These are phyloP conservation scores for Glyphotaelius pellucidus DNA, from an alignment of 2,888 invertebrate genomes.

Conservation along the genomic window DNA sequence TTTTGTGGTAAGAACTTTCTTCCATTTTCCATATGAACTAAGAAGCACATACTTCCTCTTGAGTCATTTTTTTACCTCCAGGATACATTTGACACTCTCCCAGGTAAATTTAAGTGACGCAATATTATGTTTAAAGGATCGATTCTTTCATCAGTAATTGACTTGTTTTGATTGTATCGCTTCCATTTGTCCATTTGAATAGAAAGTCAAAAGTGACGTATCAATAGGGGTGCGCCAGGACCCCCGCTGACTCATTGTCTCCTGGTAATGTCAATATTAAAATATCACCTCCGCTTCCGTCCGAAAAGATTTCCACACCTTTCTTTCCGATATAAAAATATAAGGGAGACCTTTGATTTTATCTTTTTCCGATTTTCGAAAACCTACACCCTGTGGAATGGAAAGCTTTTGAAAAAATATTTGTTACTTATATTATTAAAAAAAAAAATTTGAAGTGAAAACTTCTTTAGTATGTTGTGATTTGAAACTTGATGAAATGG, in stretches of 20 bases:
- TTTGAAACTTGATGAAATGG: too few relatives aligned
- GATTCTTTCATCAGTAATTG: constrained; percentile 3
- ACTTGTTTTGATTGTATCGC: constrained; percentile 19
- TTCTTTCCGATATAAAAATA: constrained; percentile 34
- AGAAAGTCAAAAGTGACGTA: constrained; percentile 17
- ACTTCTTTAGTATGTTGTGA: too few relatives aligned
- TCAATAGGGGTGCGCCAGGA: constrained; percentile 47
- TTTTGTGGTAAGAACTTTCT: too few relatives aligned
- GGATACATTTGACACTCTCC: not conserved
- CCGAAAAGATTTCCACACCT: constrained; percentile 39
- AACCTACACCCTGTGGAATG: not conserved
- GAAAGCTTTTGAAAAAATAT: not conserved
- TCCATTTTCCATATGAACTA: too few relatives aligned
- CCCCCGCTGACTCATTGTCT: constrained; percentile 58
- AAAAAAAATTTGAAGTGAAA: too few relatives aligned
- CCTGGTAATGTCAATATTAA: constrained; percentile 14
- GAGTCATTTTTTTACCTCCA: not conserved
- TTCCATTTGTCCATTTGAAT: not conserved
- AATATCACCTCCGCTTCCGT: constrained; percentile 52
- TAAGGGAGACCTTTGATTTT: constrained; percentile 6
- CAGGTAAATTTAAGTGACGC: not conserved
- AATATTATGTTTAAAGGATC: not conserved
- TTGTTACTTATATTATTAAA: too few relatives aligned
- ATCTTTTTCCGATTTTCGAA: not conserved
- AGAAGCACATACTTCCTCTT: too few relatives aligned